Conservation (phyloP, 2,113 vertebrate genomes). For the Elanoides forficatus region DNA sequence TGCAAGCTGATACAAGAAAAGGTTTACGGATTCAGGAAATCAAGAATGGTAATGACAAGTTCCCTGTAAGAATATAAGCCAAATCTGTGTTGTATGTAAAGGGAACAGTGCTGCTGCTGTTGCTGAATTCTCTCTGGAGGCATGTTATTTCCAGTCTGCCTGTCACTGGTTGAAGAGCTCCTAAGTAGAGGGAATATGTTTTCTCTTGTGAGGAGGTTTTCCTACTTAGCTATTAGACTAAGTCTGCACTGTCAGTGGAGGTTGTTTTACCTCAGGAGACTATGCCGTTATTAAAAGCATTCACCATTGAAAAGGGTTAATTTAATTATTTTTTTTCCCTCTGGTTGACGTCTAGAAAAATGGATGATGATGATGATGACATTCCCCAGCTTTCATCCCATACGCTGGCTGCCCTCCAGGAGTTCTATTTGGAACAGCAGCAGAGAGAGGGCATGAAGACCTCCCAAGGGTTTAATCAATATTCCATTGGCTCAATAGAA, state of each 20-base stretch:
- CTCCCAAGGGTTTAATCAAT: slow-evolving; percentile 55
- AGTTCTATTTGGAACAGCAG: slow-evolving; percentile 85
- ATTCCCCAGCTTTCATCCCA: slow-evolving; percentile 83
- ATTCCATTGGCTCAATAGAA: slow-evolving; percentile 80
- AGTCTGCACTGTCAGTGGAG: background rate
- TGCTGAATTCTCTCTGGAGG: background rate
- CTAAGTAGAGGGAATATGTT: background rate
- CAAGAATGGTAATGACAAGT: background rate
- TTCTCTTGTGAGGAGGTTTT: background rate
- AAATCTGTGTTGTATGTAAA: background rate
- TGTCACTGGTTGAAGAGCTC: background rate
- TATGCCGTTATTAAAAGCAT: background rate
- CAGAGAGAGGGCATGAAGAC: slow-evolving; percentile 37
- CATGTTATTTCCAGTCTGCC: background rate
- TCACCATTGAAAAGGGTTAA: background rate
- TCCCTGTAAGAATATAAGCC: background rate
- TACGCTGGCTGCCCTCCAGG: slow-evolving; percentile 85
- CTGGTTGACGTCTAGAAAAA: slow-evolving; percentile 38
- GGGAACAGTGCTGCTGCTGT: background rate
- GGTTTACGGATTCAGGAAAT: background rate
- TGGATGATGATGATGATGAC: slow-evolving; percentile 84
- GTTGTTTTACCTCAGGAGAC: background rate
- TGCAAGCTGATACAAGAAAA: background rate
- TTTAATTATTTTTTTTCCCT: background rate
- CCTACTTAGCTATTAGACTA: background rate